These are phyloP conservation scores for Phengaris alcon DNA, from an alignment of 2,888 invertebrate species.

Conservation along the genomic window DNA sequence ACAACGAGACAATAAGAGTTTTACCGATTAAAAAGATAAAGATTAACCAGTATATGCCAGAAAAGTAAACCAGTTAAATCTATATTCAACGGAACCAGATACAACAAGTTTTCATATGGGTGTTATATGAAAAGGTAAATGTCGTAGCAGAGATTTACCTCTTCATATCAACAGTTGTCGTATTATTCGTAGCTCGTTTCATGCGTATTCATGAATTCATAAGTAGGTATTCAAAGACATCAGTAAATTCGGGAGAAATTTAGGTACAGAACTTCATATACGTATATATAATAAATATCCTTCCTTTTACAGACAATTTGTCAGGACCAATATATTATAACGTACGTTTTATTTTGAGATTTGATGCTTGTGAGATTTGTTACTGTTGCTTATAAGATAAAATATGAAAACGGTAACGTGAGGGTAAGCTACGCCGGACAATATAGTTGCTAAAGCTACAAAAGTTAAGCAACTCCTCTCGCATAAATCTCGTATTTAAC, in stretches of 20 bases:
- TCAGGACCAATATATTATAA: neutral
- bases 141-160: neutral
- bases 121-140: neutral
- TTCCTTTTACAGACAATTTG: slow-evolving; percentile 6
- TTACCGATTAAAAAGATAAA: too few relatives aligned
- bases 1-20: too few relatives aligned
- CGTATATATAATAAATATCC: slow-evolving; percentile 1
- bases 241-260: neutral
- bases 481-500: too few relatives aligned
- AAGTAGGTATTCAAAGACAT: neutral
- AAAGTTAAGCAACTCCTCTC: too few relatives aligned
- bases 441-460: too few relatives aligned
- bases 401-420: too few relatives aligned
- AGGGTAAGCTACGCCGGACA: too few relatives aligned
- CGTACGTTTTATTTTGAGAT: too few relatives aligned
- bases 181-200: neutral
- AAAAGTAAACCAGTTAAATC: too few relatives aligned
- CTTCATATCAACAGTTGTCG: slow-evolving; percentile 11
- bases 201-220: slow-evolving; percentile 11
- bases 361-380: neutral
- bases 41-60: too few relatives aligned
- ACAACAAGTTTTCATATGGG: neutral
- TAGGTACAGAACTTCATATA: neutral
- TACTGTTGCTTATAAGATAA: neutral
- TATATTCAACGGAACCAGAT: neutral